Evolutionary conservation across 2,797 vertebrate genomes (phyloP), one percentile per base, ranked within the genome.

Genomic region (Xenopus petersii): DNA sequence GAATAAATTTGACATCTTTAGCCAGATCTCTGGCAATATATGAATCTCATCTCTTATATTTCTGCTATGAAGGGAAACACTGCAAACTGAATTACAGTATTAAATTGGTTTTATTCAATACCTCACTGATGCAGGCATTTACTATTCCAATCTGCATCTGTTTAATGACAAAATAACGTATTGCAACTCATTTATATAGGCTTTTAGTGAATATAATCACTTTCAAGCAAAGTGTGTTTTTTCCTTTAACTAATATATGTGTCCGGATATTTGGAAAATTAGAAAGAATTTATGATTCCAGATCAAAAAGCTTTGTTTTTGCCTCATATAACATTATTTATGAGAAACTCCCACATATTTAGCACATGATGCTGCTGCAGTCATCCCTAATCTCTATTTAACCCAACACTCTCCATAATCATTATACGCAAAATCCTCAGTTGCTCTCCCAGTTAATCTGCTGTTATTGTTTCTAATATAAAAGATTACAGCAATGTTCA

Each of bases 81-180:
- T 0, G 13, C 13, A 56, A 56, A 56, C 15, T 15, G 15, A 12
- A 56, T 56, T 56, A 51, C 49, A 17, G 54, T 56, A 5, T 17
- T 5, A 56, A 56, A 56, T 11, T 42, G 42, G 66, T 42, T 69
- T 58, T 42, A 49, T 69, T 10, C 30, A 30, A 33, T 47, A 60
- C 17, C 36, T 75, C 33, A 69, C 46, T 75, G 61, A 70, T 64
- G 17, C 48, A 58, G 21, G 48, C n/a, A 21, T 70, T 70, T 64
- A 9, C 42, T 64, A 47, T 58, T 67, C 16, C 62, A 42, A 64
- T 16, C n/a, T 46, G 36, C 36, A 70, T 75, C 74, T 70, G 49
- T 64, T 64, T 30, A 68, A 75, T 64, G 21, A 65, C 60, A 55
- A 30, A 70, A 49, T 74, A 54, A 33, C 55, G 51, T 63, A 63